Evolutionary conservation across 2,888 invertebrate species (phyloP).

Genomic region (Trissolcus japonicus): DNA sequence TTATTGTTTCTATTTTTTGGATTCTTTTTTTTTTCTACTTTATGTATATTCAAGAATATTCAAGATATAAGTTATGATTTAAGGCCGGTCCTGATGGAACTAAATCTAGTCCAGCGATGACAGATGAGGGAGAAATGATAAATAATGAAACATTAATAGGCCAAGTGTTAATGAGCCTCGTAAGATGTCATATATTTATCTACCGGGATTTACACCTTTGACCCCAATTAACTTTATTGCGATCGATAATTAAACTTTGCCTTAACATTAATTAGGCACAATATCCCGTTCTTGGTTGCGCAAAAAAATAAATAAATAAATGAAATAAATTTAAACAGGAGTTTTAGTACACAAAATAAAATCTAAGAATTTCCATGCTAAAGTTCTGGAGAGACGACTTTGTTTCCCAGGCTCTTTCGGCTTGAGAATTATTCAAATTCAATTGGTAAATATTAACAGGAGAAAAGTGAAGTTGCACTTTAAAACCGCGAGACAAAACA

Average conservation of each 20-base stretch:
- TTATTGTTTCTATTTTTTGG: neutral
- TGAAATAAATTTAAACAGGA: too few relatives aligned
- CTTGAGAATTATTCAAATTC: slow-evolving; percentile 38
- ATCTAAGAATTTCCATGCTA: too few relatives aligned
- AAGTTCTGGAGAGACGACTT: neutral
- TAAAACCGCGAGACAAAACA: slow-evolving; percentile 38
- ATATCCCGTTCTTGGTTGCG: neutral
- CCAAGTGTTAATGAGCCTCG: slow-evolving; percentile 43
- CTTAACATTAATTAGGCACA: neutral
- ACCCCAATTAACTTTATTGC: slow-evolving; percentile 27
- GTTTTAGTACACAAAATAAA: too few relatives aligned
- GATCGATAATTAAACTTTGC: neutral
- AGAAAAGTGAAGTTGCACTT: slow-evolving; percentile 16
- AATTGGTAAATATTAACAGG: slow-evolving; percentile 36
- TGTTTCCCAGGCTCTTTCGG: slow-evolving; percentile 22
- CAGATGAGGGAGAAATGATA: slow-evolving; percentile 29
- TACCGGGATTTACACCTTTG: slow-evolving; percentile 39
- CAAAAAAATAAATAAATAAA: too few relatives aligned
- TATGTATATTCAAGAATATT: too few relatives aligned
- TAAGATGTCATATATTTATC: slow-evolving; percentile 31
- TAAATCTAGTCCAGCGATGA: slow-evolving; percentile 8
- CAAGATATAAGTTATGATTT: neutral
- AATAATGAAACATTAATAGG: slow-evolving; percentile 43
- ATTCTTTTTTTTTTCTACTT: neutral
- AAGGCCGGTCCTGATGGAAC: too few relatives aligned